Base-by-base conservation (phyloP, 2,113 vertebrate species). In the Daubentonia madagascariensis region DNA sequence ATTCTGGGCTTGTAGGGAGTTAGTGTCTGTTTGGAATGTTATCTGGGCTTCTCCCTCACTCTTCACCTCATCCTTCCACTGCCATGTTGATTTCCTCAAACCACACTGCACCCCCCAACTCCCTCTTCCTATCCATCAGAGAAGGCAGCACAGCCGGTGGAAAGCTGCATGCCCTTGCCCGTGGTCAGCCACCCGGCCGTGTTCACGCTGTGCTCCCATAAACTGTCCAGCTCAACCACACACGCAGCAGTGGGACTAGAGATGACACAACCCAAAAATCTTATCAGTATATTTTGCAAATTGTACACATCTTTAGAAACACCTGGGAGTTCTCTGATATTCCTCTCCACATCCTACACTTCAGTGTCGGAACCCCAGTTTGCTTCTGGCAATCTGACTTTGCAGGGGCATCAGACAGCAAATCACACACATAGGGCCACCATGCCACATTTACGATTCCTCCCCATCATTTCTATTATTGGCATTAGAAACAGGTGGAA, bases 11-110 rank as follows among this genome's bases (percentile, higher is more conserved):
- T 52, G 6, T 18, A 5, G 4, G 12, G 16, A 70, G 11, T 50
- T 48, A 30, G 3, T 1, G 1, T 65, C 28, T 28, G 2, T 54
- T 13, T 25, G 1, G 0, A 54, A 63, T 8, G 1, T 40, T n/a
- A 40, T 8, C 40, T 54, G 17, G 18, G 12, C 14, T 79, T 59
- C 57, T 76, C 50, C 28, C 1, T 45, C 4, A 2, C 37, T 30
- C 35, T 32, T 50, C 78, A 30, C 80, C 30, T 84, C 43, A 61
- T 70, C 61, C 28, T 32, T 61, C 35, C 13, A 12, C 28, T 5
- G n/a, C n/a, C 79, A 73, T 20, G 20, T 5, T 1, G 63, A 89
- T 35, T 59, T 78, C 80, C 52, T 86, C 67, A 85, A 68, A 59
- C 48, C 17, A 52, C 25, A 35, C 32, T 3, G 2, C 8, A 12